phyloP scores from a whole-genome alignment of 2,113 vertebrate genomes.

The Misgurnus mizolepis region DNA sequence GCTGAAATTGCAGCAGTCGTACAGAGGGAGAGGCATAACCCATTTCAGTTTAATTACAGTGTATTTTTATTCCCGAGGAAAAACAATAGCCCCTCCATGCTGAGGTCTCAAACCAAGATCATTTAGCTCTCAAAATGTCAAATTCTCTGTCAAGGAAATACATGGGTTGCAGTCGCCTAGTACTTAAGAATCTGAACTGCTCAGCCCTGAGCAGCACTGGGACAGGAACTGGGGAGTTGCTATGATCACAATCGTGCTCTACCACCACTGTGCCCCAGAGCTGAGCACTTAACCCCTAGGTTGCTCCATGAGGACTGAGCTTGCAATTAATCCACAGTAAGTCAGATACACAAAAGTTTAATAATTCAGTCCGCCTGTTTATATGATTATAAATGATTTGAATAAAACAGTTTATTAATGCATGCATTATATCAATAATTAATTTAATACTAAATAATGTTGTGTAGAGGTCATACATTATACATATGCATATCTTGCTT shows the following conservation, averaged over 20 bases:
- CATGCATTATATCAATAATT: too few species aligned
- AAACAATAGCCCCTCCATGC: slow-evolving; percentile 46
- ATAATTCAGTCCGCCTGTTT: not conserved
- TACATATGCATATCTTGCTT: too few species aligned
- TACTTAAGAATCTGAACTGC: slow-evolving; percentile 15
- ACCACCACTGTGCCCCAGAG: slow-evolving; percentile 27
- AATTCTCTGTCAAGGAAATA: slow-evolving; percentile 26
- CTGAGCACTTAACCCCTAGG: slow-evolving; percentile 17
- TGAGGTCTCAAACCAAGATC: slow-evolving; percentile 19
- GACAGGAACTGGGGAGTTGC: slow-evolving; percentile 35
- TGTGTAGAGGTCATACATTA: too few species aligned
- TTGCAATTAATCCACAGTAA: slow-evolving; percentile 17
- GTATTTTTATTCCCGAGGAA: slow-evolving; percentile 50
- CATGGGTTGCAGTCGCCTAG: slow-evolving; percentile 16
- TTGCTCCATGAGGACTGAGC: not conserved
- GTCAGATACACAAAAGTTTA: not conserved
- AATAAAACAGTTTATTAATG: not conserved
- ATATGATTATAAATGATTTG: not conserved
- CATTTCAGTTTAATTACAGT: slow-evolving; percentile 65
- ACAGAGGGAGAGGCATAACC: slow-evolving; percentile 44
- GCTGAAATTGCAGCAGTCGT: not conserved
- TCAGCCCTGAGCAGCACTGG: slow-evolving; percentile 8
- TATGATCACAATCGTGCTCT: slow-evolving; percentile 24
- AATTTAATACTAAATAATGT: too few species aligned
- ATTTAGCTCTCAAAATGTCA: slow-evolving; percentile 39